Evolutionary conservation across 2,797 vertebrate species (phyloP).

Genomic region (Yasuhikotakia modesta): DNA sequence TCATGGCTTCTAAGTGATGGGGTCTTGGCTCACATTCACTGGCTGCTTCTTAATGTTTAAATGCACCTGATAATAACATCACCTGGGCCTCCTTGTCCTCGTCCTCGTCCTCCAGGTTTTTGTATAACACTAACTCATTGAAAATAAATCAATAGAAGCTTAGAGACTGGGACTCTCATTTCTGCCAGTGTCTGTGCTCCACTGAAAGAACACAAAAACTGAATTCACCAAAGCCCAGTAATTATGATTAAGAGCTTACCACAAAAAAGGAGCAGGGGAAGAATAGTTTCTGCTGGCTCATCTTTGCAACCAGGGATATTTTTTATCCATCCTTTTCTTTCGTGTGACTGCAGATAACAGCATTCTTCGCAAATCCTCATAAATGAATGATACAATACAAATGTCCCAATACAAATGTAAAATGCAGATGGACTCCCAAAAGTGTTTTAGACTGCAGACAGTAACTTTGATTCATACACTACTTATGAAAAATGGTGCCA

Average conservation of each 20-base stretch:
- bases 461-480: background rate
- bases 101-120: constrained; percentile 54
- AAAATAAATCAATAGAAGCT: constrained; percentile 69
- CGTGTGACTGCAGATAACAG: background rate
- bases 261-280: constrained; percentile 49
- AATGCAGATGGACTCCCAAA: background rate
- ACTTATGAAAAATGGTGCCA: background rate
- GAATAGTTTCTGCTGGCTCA: constrained; percentile 19
- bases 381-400: constrained; percentile 7
- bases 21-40: constrained; percentile 58
- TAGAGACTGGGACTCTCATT: constrained; percentile 63
- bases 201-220: constrained; percentile 61
- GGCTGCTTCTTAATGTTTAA: constrained; percentile 63
- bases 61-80: constrained; percentile 65
- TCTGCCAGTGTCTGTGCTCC: constrained; percentile 64
- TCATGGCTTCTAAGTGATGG: constrained; percentile 45
- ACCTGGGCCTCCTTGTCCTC: constrained; percentile 38
- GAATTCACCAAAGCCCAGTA: constrained; percentile 61
- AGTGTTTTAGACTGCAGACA: background rate
- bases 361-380: constrained; percentile 2
- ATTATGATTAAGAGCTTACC: constrained; percentile 71
- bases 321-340: constrained; percentile 22
- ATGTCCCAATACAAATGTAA: background rate
- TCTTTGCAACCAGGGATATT: constrained; percentile 15
- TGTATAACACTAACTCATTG: constrained; percentile 69